phyloP scores from a whole-genome alignment of 1,140 invertebrate genomes.

The Aphaenogaster ashmeadi region DNA sequence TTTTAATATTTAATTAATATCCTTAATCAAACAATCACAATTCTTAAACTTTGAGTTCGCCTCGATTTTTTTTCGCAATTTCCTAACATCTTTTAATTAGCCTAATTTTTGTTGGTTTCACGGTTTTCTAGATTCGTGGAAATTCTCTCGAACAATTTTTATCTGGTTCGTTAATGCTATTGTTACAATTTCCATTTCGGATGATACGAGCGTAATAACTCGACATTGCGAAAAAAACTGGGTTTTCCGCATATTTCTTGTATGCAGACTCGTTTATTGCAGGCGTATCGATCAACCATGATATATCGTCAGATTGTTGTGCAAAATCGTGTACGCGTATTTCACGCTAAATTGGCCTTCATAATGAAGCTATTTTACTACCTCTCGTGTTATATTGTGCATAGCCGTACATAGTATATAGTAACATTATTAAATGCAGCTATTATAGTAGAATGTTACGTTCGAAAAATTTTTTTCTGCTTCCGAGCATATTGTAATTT shows the following conservation, averaged over 20 bases:
- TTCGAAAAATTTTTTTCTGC: background rate
- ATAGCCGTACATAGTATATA: background rate
- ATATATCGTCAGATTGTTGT: conserved; percentile 33
- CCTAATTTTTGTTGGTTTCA: conserved; percentile 16
- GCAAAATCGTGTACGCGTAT: background rate
- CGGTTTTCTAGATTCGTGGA: background rate
- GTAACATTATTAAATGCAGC: conserved; percentile 19
- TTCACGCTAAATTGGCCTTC: conserved; percentile 27
- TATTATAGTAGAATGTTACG: background rate
- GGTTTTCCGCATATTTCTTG: conserved; percentile 14
- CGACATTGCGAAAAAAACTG: conserved; percentile 18
- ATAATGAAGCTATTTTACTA: conserved; percentile 51
- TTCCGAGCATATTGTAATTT: background rate
- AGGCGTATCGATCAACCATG: conserved; percentile 21
- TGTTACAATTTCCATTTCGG: conserved; percentile 22
- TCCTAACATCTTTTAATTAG: conserved; percentile 11
- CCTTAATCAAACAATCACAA: background rate
- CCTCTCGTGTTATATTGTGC: conserved; percentile 2
- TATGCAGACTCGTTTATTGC: background rate
- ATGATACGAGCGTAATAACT: background rate
- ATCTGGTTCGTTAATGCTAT: conserved; percentile 28
- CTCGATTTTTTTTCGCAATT: background rate
- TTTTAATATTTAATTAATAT: conserved; percentile 16
- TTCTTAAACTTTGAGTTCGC: background rate
- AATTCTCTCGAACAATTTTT: conserved; percentile 30